These are phyloP conservation scores for Platanista minor DNA, from an alignment of 2,113 vertebrate genomes.

Conservation along the genomic window DNA sequence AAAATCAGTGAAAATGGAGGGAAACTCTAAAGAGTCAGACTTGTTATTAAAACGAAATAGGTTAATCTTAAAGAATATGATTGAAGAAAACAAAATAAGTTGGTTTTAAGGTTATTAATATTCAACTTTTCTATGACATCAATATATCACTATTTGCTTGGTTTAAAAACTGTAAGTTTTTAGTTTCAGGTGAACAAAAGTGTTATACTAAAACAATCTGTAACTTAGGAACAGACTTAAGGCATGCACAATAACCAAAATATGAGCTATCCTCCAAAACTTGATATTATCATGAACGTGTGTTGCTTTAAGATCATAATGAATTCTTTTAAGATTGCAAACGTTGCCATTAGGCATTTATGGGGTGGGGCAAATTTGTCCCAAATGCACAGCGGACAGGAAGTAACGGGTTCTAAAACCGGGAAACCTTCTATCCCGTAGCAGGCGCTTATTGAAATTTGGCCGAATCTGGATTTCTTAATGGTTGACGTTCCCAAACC, in stretches of 20 bases:
- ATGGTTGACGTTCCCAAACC: background rate
- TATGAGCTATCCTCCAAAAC: background rate
- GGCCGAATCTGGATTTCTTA: background rate
- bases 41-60: background rate
- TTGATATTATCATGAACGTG: background rate
- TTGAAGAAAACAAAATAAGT: background rate
- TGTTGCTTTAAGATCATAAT: background rate
- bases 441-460: background rate
- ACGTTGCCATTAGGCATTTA: background rate
- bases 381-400: background rate
- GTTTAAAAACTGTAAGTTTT: background rate
- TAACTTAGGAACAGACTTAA: background rate
- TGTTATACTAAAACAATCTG: background rate
- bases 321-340: background rate
- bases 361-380: background rate
- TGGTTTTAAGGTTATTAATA: background rate
- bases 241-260: background rate
- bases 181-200: background rate
- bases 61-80: background rate
- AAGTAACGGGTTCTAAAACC: background rate
- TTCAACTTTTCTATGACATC: background rate
- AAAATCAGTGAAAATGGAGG: background rate
- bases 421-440: background rate
- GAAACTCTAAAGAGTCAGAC: background rate
- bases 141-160: background rate